Conservation (phyloP, 2,113 vertebrate species). For the Deroptyus accipitrinus region DNA sequence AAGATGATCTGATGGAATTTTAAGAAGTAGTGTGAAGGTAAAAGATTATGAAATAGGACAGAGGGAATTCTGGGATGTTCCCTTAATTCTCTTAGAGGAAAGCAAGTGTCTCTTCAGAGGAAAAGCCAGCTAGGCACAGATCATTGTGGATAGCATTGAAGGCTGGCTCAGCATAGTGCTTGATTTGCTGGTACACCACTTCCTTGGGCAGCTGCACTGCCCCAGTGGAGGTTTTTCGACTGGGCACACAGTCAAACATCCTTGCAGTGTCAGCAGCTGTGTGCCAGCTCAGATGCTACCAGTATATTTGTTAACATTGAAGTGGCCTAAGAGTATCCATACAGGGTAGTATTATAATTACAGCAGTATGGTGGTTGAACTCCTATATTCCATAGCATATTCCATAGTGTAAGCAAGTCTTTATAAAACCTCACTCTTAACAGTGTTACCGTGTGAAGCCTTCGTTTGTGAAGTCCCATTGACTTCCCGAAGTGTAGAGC, state of each 20-base stretch:
- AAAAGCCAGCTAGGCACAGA: neutral
- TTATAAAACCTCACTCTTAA: neutral
- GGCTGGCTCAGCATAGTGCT: neutral
- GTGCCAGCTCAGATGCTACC: conserved; percentile 15
- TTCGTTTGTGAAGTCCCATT: conserved; percentile 23
- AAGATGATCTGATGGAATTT: neutral
- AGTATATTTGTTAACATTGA: neutral
- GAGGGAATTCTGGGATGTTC: neutral
- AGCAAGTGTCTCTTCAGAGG: neutral
- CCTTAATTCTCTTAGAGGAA: neutral
- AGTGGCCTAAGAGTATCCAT: neutral
- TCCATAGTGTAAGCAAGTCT: neutral
- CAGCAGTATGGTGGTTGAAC: neutral
- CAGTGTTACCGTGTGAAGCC: neutral
- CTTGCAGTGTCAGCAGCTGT: conserved; percentile 37
- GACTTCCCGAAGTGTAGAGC: conserved; percentile 39
- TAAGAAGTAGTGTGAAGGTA: neutral
- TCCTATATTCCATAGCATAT: neutral
- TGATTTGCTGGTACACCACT: conserved; percentile 15
- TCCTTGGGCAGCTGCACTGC: conserved; percentile 11
- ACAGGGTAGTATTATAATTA: neutral
- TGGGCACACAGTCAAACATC: neutral
- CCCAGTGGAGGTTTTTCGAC: neutral
- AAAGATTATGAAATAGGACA: neutral
- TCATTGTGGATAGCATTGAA: neutral